These are phyloP conservation scores for Pemphredon lugubris DNA, from an alignment of 2,888 invertebrate species.

Conservation along the genomic window DNA sequence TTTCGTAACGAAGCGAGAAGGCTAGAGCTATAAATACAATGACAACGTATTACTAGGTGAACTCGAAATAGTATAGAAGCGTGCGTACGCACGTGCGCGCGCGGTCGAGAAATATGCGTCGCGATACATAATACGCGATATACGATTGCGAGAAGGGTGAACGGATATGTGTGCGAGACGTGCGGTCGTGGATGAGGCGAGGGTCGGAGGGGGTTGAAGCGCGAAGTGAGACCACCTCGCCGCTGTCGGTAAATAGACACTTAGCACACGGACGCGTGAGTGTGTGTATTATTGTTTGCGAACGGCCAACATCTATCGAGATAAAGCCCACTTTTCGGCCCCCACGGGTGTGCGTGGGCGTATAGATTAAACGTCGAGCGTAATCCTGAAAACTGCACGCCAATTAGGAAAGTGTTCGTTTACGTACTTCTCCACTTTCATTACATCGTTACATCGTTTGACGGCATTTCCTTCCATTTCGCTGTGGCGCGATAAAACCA, in stretches of 20 bases:
- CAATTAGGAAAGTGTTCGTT: not conserved
- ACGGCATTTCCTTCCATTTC: not conserved
- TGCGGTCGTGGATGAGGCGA: not conserved
- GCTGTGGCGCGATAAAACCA: not conserved
- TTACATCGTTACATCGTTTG: not conserved
- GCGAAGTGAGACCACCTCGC: not conserved
- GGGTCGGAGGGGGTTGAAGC: not conserved
- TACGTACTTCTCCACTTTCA: not conserved
- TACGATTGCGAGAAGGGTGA: not conserved
- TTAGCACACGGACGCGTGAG: no score
- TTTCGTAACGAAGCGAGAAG: not conserved
- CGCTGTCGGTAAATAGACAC: not conserved
- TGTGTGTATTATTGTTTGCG: constrained; percentile 1
- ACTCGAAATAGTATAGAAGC: constrained; percentile 8
- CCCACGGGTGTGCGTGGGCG: not conserved
- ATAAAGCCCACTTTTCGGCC: not conserved
- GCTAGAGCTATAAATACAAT: constrained; percentile 4
- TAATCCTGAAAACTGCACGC: not conserved
- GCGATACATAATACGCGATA: not conserved
- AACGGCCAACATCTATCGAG: not conserved
- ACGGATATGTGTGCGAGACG: not conserved
- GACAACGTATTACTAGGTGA: constrained; percentile 4
- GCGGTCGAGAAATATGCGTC: no score
- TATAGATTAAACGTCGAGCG: not conserved
- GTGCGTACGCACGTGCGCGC: not conserved